These are phyloP conservation scores for Apamea sordens DNA, from an alignment of 2,888 invertebrate genomes.

Conservation along the genomic window DNA sequence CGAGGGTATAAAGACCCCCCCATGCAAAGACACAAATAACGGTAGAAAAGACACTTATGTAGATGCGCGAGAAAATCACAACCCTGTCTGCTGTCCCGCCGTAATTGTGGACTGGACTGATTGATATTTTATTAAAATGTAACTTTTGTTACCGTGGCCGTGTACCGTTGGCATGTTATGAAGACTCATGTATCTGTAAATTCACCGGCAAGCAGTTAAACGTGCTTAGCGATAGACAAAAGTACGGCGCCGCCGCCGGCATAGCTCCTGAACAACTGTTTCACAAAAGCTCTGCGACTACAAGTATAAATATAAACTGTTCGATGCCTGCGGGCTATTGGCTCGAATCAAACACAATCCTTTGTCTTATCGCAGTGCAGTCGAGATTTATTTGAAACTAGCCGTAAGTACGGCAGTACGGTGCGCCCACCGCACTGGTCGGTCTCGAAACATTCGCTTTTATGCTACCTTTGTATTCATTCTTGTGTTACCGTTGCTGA, in stretches of 20 bases:
- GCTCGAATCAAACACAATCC: conserved; percentile 38
- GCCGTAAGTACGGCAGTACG: conserved; percentile 24
- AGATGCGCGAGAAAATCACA: background rate
- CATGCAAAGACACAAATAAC: background rate
- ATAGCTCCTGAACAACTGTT: background rate
- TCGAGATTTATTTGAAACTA: conserved; percentile 45
- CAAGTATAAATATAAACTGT: conserved; percentile 19
- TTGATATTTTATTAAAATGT: conserved; percentile 1
- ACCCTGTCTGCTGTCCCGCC: background rate
- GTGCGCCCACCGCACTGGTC: conserved; percentile 14
- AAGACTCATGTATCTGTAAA: background rate
- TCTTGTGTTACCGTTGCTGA: conserved; percentile 2
- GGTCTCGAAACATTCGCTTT: conserved; percentile 10
- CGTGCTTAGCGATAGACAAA: background rate
- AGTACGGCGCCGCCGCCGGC: no score
- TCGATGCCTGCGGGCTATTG: conserved; percentile 11
- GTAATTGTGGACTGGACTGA: background rate
- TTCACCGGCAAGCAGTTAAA: background rate
- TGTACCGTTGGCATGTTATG: no score
- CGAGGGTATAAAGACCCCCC: background rate
- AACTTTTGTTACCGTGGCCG: background rate
- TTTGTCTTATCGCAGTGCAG: conserved; percentile 39
- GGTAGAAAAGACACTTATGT: no score
- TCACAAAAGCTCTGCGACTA: conserved; percentile 2
- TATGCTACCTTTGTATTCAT: conserved; percentile 17